A percentile compares a stretch with the other conserved stretches of the same genome.
These are phyloP conservation scores for Napeogenes sylphis DNA, from an alignment of 2,888 invertebrate species.

Conservation along the genomic window DNA sequence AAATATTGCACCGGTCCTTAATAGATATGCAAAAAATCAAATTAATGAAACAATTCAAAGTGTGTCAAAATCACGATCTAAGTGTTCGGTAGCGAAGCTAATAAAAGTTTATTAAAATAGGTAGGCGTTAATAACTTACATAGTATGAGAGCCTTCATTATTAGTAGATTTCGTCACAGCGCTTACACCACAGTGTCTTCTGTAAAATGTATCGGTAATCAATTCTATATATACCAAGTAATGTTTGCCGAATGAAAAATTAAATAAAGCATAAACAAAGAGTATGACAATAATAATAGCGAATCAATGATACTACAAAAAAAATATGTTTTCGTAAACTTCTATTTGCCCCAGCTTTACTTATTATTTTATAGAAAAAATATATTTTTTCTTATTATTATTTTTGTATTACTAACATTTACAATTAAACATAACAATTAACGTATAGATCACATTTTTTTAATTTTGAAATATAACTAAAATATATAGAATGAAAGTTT, in stretches of 20 bases:
- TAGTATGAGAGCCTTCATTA: constrained; percentile 17
- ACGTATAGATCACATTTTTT: too few species aligned
- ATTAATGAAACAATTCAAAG: too few species aligned
- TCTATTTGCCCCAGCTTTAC: not conserved
- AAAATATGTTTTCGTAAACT: constrained; percentile 4
- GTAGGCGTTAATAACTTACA: constrained; percentile 12
- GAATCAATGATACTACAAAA: constrained; percentile 3
- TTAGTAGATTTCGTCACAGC: constrained; percentile 3
- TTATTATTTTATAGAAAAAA: not conserved
- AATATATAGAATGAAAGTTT: too few species aligned
- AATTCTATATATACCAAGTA: constrained; percentile 18
- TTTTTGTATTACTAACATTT: too few species aligned
- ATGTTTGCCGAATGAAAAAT: constrained; percentile 17
- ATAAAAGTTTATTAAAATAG: too few species aligned
- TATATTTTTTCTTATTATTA: not conserved
- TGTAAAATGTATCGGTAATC: constrained; percentile 3
- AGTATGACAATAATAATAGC: constrained; percentile 10
- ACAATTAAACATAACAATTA: too few species aligned
- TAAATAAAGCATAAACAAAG: constrained; percentile 14
- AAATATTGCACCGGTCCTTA: too few species aligned
- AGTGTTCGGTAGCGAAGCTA: too few species aligned
- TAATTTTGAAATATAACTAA: too few species aligned
- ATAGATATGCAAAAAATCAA: too few species aligned
- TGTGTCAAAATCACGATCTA: too few species aligned
- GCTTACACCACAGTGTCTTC: not conserved